Conservation (phyloP, 1,140 invertebrate species). For the Portunus trituberculatus region DNA sequence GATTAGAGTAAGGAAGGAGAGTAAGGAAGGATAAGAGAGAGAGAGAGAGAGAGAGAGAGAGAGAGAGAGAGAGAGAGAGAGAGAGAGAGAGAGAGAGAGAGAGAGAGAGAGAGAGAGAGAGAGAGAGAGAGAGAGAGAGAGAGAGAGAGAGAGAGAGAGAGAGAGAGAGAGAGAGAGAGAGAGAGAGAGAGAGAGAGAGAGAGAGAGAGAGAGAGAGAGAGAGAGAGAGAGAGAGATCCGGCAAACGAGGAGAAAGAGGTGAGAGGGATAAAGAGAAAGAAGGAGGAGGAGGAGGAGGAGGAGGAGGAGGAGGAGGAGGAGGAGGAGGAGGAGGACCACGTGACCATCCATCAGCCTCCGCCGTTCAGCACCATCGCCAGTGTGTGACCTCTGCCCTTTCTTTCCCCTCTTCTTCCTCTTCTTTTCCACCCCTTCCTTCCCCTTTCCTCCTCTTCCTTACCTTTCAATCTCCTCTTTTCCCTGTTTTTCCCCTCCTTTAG, state of each 20-base stretch:
- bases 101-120: no score
- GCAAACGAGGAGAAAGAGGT: background rate
- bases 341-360: background rate
- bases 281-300: background rate
- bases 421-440: background rate
- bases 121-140: no score
- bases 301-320: background rate
- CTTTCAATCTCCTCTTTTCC: no score
- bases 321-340: background rate
- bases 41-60: no score
- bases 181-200: no score
- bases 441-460: background rate
- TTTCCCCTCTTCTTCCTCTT: background rate
- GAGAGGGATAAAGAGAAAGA: background rate
- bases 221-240: background rate
- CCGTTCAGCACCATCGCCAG: background rate
- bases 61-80: no score
- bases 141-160: no score
- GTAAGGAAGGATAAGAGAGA: no score
- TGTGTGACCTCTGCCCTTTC: background rate
- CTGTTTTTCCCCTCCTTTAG: no score
- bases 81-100: no score
- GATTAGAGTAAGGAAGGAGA: no score
- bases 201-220: background rate
- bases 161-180: no score